These are phyloP conservation scores for Musca domestica DNA, from an alignment of 1,140 invertebrate genomes.

Conservation along the genomic window DNA sequence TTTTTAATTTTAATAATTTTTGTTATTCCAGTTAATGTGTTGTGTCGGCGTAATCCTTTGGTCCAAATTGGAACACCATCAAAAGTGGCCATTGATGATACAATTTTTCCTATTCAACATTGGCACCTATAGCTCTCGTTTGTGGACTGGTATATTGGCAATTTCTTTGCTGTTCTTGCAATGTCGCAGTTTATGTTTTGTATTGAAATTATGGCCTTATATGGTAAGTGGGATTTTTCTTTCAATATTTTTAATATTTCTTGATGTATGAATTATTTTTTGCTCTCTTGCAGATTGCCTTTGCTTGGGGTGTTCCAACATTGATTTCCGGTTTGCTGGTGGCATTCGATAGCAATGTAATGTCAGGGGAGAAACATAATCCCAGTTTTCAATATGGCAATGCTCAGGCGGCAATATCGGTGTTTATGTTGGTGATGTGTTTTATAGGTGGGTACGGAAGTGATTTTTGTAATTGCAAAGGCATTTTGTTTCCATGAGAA, in stretches of 20 bases:
- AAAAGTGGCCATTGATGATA: constrained; percentile 61
- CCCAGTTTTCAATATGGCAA: constrained; percentile 80
- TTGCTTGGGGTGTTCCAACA: constrained; percentile 71
- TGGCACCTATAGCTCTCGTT: constrained; percentile 73
- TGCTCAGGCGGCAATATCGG: constrained; percentile 67
- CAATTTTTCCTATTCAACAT: constrained; percentile 72
- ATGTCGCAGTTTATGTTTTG: constrained; percentile 76
- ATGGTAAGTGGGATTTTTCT: constrained; percentile 35
- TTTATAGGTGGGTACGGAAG: constrained; percentile 61
- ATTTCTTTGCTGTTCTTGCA: constrained; percentile 78
- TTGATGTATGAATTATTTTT: not conserved
- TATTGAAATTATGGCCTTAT: constrained; percentile 68
- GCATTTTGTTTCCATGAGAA: not conserved
- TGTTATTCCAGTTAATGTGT: constrained; percentile 56
- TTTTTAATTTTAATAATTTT: not conserved
- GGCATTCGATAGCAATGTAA: constrained; percentile 55
- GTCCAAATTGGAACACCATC: constrained; percentile 57
- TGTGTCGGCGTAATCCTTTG: constrained; percentile 70
- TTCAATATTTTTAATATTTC: not conserved
- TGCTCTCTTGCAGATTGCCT: constrained; percentile 59
- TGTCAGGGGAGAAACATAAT: constrained; percentile 61
- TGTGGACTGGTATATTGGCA: constrained; percentile 82
- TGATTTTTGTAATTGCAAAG: too few species aligned
- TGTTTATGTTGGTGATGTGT: constrained; percentile 65
- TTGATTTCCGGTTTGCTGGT: constrained; percentile 60